Evolutionary conservation across 37 sponge, comb jelly and placozoan species (phyloP).

Genomic region (Sycon ciliatum): DNA sequence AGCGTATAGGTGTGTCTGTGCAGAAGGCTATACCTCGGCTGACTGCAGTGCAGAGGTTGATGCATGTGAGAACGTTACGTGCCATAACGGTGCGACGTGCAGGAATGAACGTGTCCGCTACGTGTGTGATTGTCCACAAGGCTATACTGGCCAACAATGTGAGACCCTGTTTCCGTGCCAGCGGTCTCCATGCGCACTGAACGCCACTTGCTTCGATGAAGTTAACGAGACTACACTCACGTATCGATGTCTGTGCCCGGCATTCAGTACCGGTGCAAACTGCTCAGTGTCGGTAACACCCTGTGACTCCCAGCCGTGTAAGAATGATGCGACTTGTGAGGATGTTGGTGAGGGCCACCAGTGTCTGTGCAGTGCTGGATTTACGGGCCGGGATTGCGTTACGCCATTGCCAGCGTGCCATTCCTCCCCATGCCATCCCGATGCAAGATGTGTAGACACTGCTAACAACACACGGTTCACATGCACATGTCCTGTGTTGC

Average conservation of each 20-base stretch:
- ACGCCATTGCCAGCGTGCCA: no score
- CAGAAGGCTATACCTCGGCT: conserved; percentile 42
- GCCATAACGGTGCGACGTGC: conserved; percentile 55
- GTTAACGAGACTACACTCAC: no score
- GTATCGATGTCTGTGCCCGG: no score
- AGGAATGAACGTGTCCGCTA: conserved; percentile 15
- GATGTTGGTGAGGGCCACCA: neutral
- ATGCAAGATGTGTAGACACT: conserved; percentile 11
- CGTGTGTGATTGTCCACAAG: conserved; percentile 22
- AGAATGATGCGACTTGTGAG: conserved; percentile 14
- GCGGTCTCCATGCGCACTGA: neutral
- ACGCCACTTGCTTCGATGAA: neutral
- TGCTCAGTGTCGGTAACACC: no score
- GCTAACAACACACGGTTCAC: neutral
- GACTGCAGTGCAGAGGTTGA: conserved; percentile 45
- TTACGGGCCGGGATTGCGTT: no score
- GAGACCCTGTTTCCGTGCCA: neutral
- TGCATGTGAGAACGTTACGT: conserved; percentile 44
- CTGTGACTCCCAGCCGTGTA: conserved; percentile 13
- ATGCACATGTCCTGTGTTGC: conserved; percentile 35
- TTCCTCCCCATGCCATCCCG: conserved; percentile 14
- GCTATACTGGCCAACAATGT: conserved; percentile 28
- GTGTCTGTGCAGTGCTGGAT: no score
- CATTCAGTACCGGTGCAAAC: no score
- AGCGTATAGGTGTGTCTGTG: conserved; percentile 46